Conservation (phyloP, 2,797 vertebrate genomes). For the Arrhamphus sclerolepis region DNA sequence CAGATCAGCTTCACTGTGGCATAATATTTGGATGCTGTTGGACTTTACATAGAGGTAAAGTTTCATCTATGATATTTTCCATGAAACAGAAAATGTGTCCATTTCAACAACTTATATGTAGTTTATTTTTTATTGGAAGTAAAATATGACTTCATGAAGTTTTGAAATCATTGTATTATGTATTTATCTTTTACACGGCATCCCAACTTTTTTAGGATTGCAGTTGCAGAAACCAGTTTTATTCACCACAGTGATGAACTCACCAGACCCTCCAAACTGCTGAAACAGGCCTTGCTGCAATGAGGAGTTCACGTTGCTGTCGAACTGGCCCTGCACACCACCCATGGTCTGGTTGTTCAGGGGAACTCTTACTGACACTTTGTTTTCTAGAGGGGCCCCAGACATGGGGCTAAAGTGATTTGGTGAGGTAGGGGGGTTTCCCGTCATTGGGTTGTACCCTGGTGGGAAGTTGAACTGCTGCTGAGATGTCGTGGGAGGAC, state of each 20-base stretch:
- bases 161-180: no score
- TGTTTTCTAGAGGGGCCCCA: conserved; percentile 81
- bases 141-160: no score
- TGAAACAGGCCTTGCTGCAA: conserved; percentile 92
- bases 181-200: no score
- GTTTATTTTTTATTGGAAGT: no score
- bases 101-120: no score
- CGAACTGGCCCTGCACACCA: conserved; percentile 86
- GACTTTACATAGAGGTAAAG: no score
- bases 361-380: conserved; percentile 78
- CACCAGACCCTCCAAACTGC: conserved; percentile 89
- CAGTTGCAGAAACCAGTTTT: neutral
- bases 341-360: conserved; percentile 85
- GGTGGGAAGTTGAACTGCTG: conserved; percentile 90
- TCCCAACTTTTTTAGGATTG: no score
- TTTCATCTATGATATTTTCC: no score
- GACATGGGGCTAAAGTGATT: conserved; percentile 83
- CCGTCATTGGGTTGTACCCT: conserved; percentile 85
- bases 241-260: conserved; percentile 33
- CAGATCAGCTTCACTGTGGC: neutral
- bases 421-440: conserved; percentile 86
- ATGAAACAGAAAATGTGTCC: no score
- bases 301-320: conserved; percentile 79
- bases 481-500: conserved; percentile 72
- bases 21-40: no score